Evolutionary conservation across 2,888 invertebrate species (phyloP), one percentile per base, ranked within the genome.

Genomic region (Lithophane semibrunnea): DNA sequence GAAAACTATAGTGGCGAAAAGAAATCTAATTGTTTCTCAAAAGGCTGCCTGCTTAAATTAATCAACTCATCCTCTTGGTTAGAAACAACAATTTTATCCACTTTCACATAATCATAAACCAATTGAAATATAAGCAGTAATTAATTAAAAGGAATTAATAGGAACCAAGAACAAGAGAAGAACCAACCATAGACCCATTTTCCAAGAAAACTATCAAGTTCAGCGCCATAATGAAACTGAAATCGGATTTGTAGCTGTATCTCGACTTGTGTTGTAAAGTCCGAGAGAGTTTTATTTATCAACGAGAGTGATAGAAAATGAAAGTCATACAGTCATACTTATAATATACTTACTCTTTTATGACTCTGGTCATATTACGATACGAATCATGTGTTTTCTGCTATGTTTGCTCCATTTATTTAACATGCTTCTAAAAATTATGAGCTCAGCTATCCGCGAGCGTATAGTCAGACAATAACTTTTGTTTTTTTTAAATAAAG

Each of bases 261-360:
- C 37, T 69, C 24, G 24, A 65, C 12, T 13, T 49, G 47, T 24
- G 63, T 44, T 52, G 58, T 21, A 64, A 75, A 68, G 52, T 47
- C 21, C n/a, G 47, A 68, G 29, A 67, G 75, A 75, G 58, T 61
- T 64, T 77, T 56, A n/a, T 82, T 37, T 49, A 61, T 70, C 65
- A 69, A 56, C 18, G 49, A 66, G 64, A 82, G 60, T 82, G 60
- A 56, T 61, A 24, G 65, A 82, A 82, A 82, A 66, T 52, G 77
- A 65, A 80, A 68, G 82, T 76, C 58, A 42, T 47, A 63, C 52
- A 68, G 82, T 76, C 58, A 42, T 47, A 63, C 52, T 37, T 37
- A 37, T 37, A 5, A 37, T n/a, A 56, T 58, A 73, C 58, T 29
- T 58, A 44, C 64, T 75, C 8, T 60, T 65, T 75, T 82, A 65